Percentiles rank a stretch among this genome's conserved stretches.
phyloP scores from a whole-genome alignment of 2,888 invertebrate species.

The Atrina japonica region DNA sequence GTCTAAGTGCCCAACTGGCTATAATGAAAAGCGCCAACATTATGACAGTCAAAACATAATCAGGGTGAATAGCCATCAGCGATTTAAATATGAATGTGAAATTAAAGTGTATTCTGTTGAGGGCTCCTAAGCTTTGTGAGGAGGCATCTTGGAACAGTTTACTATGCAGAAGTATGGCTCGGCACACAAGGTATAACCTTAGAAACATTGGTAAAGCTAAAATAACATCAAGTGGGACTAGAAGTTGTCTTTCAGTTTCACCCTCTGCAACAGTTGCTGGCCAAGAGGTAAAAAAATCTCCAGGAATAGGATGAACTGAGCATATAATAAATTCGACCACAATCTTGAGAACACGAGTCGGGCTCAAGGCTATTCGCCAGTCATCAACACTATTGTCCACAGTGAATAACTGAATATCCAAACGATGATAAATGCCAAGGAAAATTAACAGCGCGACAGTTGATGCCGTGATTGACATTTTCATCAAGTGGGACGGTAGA shows the following conservation, averaged over 20 bases:
- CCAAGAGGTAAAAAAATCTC: constrained; percentile 68
- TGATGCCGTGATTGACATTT: constrained; percentile 73
- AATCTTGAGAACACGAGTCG: constrained; percentile 82
- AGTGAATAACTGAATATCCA: constrained; percentile 76
- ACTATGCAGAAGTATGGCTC: constrained; percentile 79
- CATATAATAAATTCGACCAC: constrained; percentile 86
- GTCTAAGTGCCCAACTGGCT: constrained; percentile 77
- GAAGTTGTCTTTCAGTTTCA: constrained; percentile 39
- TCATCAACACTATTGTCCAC: constrained; percentile 79
- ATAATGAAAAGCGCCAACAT: constrained; percentile 73
- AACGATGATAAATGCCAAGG: constrained; percentile 75
- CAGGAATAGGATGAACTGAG: constrained; percentile 78
- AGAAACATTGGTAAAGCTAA: constrained; percentile 79
- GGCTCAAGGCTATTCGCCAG: constrained; percentile 76
- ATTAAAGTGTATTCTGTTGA: constrained; percentile 98
- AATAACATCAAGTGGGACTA: constrained; percentile 76
- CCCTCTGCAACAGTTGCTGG: constrained; percentile 63
- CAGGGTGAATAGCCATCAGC: constrained; percentile 79
- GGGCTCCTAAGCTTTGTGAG: constrained; percentile 81
- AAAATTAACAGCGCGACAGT: constrained; percentile 75
- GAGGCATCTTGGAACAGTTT: constrained; percentile 79
- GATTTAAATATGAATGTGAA: constrained; percentile 85
- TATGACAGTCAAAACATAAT: constrained; percentile 76
- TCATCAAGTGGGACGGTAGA: constrained; percentile 69
- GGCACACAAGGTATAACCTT: constrained; percentile 74